Base-by-base conservation (phyloP, 2,113 vertebrate species). In the Spizaetus ornatus region DNA sequence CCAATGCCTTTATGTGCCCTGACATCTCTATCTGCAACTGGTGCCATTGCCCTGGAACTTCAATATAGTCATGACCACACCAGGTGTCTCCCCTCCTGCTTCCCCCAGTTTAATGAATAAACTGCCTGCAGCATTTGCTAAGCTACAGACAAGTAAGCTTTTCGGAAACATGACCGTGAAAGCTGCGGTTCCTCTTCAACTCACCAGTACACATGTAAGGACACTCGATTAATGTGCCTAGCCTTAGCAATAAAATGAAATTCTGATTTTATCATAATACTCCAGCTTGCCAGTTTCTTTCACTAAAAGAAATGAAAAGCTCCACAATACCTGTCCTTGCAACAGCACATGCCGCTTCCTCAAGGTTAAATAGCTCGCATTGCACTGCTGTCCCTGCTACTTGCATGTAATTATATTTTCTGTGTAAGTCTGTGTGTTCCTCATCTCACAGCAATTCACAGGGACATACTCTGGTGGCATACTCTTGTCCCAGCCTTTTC, bases 301-400 rank as follows among this genome's bases (percentile, higher is more conserved):
- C 45, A 50, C n/a, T 69, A 13, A 42, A 82, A 87, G 11, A 84
- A 79, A 59, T 47, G 0, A 74, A 79, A 94, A 93, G 11, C 62
- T 91, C 32, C 42, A 58, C 42, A 45, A 36, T 62, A 62, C 38
- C 47, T 82, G 56, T 74, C 69, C 40, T 86, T 38, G 43, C 53
- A 58, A 17, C 19, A 80, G 52, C 52, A 86, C n/a, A 4, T 65
- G 36, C n/a, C 5, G 13, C 58, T 82, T 94, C 22, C 78, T 85
- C 84, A 82, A 89, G 93, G 93, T 96, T 90, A 96, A 93, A 82
- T 12, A 87, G 71, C 63, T 90, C 73, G 59, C 43, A 11, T 10
- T 84, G 67, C 36, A 40, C 38, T 72, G 27, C 73, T 38, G 27
- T 56, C 67, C 92, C 42, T 4, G 3, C 36, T 94, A 10, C 40